Evolutionary conservation across 2,888 invertebrate genomes (phyloP).

Genomic region (Rapana venosa): DNA sequence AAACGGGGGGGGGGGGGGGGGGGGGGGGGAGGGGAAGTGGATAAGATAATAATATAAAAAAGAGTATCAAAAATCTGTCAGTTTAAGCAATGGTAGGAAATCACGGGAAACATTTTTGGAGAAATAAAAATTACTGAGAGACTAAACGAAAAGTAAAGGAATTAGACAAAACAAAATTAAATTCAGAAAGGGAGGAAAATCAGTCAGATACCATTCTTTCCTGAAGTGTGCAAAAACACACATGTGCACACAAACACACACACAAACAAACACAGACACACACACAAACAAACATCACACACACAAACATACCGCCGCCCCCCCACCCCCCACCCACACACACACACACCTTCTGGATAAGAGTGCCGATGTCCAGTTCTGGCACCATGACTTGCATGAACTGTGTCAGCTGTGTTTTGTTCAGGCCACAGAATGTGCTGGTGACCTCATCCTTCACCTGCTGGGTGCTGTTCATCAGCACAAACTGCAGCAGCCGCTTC

Average conservation of each 20-base stretch:
- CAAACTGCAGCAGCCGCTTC: constrained; percentile 48
- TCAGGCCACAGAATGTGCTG: constrained; percentile 62
- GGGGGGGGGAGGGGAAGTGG: too few species aligned
- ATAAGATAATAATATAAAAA: too few species aligned
- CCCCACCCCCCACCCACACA: constrained; percentile 7
- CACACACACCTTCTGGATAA: constrained; percentile 64
- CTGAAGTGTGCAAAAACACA: not conserved
- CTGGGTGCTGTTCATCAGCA: constrained; percentile 46
- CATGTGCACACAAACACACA: not conserved
- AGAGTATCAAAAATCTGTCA: not conserved
- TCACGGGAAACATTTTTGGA: too few species aligned
- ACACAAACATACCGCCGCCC: not conserved
- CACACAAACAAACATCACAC: constrained; percentile 12
- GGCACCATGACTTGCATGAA: constrained; percentile 58
- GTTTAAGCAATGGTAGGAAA: not conserved
- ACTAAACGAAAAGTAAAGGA: too few species aligned
- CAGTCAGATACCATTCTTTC: too few species aligned
- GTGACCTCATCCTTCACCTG: constrained; percentile 57
- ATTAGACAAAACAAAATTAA: too few species aligned
- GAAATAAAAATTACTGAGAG: too few species aligned
- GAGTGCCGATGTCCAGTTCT: constrained; percentile 65
- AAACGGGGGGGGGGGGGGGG: too few species aligned
- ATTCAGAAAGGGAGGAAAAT: too few species aligned
- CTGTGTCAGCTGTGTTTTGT: constrained; percentile 50
- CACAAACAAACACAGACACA: not conserved